These are phyloP conservation scores for Cariama cristata DNA, from an alignment of 2,113 vertebrate species.

Conservation along the genomic window DNA sequence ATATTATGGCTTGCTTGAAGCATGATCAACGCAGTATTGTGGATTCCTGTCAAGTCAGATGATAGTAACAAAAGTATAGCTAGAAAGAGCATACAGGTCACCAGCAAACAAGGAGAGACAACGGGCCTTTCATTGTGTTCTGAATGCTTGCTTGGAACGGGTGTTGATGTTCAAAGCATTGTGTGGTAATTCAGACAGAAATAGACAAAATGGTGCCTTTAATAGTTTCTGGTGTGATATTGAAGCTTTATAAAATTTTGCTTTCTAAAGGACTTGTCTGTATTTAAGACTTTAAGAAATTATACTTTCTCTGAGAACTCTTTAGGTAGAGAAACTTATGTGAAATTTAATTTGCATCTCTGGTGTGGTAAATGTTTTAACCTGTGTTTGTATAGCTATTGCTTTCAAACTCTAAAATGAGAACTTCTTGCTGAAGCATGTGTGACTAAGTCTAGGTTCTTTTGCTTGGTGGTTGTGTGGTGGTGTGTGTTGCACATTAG, in stretches of 20 bases:
- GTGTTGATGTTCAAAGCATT: conserved; percentile 28
- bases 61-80: conserved; percentile 37
- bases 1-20: neutral
- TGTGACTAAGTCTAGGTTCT: neutral
- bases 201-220: neutral
- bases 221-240: neutral
- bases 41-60: conserved; percentile 45
- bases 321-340: neutral
- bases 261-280: neutral
- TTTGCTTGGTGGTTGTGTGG: neutral
- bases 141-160: neutral
- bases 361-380: neutral
- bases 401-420: neutral
- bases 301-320: neutral
- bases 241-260: neutral
- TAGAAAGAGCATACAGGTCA: conserved; percentile 35
- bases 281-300: neutral
- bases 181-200: conserved; percentile 13
- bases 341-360: neutral
- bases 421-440: neutral
- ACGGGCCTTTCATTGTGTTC: neutral
- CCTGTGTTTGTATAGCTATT: neutral
- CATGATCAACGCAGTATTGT: conserved; percentile 31
- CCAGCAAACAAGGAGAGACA: conserved; percentile 12
- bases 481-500: neutral